These are phyloP conservation scores for Drosophila pallidifrons DNA, from an alignment of 1,140 invertebrate genomes.

Conservation along the genomic window DNA sequence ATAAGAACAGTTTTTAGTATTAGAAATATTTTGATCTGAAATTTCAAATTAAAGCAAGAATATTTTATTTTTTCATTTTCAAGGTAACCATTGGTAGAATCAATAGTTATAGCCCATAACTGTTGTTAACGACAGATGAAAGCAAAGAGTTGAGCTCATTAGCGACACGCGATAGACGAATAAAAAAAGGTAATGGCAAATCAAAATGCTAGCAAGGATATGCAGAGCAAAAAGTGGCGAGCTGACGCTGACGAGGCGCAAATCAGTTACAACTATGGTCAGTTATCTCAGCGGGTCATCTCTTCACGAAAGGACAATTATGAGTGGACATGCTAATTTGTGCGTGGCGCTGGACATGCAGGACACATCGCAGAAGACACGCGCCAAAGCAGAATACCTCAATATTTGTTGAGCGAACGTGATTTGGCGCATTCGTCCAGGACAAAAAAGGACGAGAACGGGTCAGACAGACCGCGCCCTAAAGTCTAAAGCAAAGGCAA, in stretches of 20 bases:
- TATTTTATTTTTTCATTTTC: neutral
- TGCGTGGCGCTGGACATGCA: conserved; percentile 49
- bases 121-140: neutral
- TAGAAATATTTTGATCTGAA: no score
- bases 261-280: conserved; percentile 83
- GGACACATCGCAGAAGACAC: conserved; percentile 5
- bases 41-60: neutral
- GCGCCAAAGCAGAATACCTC: conserved; percentile 82
- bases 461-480: conserved; percentile 58
- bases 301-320: conserved; percentile 82
- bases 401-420: conserved; percentile 83
- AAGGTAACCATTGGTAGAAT: conserved; percentile 6
- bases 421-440: conserved; percentile 78
- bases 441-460: conserved; percentile 15
- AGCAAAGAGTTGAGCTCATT: conserved; percentile 55
- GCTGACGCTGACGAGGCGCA: conserved; percentile 41
- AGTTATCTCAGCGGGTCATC: conserved; percentile 84
- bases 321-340: conserved; percentile 84
- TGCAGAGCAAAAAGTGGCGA: neutral
- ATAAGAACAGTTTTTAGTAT: no score
- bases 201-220: conserved; percentile 53
- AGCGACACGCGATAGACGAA: conserved; percentile 70
- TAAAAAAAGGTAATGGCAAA: conserved; percentile 71
- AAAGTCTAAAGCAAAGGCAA: conserved; percentile 8
- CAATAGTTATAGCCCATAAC: conserved; percentile 24